Conservation (phyloP, 1,140 invertebrate species). For the Drosophila burlai region DNA sequence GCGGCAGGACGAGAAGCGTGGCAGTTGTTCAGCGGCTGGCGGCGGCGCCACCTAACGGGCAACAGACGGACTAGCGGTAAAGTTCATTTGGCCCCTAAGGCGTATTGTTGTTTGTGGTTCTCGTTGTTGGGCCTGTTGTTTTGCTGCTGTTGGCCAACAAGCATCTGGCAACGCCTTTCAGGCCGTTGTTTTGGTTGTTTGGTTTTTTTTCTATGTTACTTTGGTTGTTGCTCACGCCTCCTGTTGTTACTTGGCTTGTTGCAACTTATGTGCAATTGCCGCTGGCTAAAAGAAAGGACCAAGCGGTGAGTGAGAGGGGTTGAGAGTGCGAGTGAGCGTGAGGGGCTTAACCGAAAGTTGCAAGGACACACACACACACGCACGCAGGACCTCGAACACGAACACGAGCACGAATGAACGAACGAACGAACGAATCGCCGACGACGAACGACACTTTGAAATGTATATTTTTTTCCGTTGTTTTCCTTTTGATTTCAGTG, state of each 20-base stretch:
- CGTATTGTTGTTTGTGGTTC: slow-evolving; percentile 38
- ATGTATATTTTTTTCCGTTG: slow-evolving; percentile 43
- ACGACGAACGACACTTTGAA: slow-evolving; percentile 63
- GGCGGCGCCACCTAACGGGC: slow-evolving; percentile 49
- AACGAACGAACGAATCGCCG: slow-evolving; percentile 12
- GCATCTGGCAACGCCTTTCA: slow-evolving; percentile 55
- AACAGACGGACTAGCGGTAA: slow-evolving; percentile 38
- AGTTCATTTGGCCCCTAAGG: slow-evolving; percentile 55
- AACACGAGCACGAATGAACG: background rate
- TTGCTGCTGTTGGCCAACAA: slow-evolving; percentile 34
- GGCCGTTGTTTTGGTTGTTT: slow-evolving; percentile 29
- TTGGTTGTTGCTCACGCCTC: slow-evolving; percentile 12
- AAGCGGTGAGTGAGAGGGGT: slow-evolving; percentile 18
- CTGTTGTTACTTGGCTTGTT: slow-evolving; percentile 57
- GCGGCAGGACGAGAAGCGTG: slow-evolving; percentile 49
- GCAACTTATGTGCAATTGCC: slow-evolving; percentile 73
- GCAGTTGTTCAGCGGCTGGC: slow-evolving; percentile 12
- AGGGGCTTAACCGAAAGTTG: slow-evolving; percentile 56
- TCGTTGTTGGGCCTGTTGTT: slow-evolving; percentile 3
- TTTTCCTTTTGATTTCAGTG: slow-evolving; percentile 50
- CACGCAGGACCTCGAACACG: slow-evolving; percentile 18
- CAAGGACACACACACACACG: slow-evolving; percentile 65
- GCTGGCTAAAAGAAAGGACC: slow-evolving; percentile 34
- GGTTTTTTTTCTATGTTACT: slow-evolving; percentile 38
- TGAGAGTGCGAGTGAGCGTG: slow-evolving; percentile 16